Base-by-base conservation (phyloP, 2,888 invertebrate species). In the Rotaria macrura region DNA sequence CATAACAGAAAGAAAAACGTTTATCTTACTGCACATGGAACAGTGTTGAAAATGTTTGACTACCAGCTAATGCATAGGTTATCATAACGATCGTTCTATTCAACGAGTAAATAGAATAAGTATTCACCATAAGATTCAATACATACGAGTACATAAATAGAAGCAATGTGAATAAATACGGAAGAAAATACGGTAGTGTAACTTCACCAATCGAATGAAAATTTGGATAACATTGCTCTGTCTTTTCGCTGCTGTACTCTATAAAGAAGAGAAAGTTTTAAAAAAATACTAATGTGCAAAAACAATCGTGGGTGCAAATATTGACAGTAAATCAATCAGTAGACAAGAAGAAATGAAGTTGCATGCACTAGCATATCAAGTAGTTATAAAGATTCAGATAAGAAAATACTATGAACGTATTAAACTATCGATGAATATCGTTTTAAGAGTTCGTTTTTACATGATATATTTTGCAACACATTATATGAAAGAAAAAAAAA, bases 11-110 rank as follows among this genome's bases (percentile, higher is more conserved):
- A 72, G n/a, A 49, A 85, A 83, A 4, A 52, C 17, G 23, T 23
- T 52, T 23, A 20, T 20, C 88, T 87, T 88, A 90, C 52, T 5
- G 0, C 0, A 89, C 88, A 38, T 88, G 88, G 57, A 90, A 88
- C 34, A 90, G 74, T 72, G 89, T 87, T 55, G 89, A 89, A 87
- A 88, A 90, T 1, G 90, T 90, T 87, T 90, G 89, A 88, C 90
- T 90, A 9, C 90, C 90, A 84, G 90, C 90, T 84, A 90, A 86
- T 25, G 90, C 89, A 88, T 90, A 90, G 85, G 89, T 89, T 79
- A 89, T 89, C 47, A 89, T 87, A 55, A 90, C 87, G 12, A 89
- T 89, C 86, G 90, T 87, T 87, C 90, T 90, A 88, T 72, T 23
- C 14, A 52, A 47, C 1, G 6, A 25, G n/a, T 49, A 49, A 49